A percentile compares a stretch with the other conserved stretches of the same genome.
These are phyloP conservation scores for Corella eumyota DNA, from an alignment of 23 tunicate genomes.

Conservation along the genomic window DNA sequence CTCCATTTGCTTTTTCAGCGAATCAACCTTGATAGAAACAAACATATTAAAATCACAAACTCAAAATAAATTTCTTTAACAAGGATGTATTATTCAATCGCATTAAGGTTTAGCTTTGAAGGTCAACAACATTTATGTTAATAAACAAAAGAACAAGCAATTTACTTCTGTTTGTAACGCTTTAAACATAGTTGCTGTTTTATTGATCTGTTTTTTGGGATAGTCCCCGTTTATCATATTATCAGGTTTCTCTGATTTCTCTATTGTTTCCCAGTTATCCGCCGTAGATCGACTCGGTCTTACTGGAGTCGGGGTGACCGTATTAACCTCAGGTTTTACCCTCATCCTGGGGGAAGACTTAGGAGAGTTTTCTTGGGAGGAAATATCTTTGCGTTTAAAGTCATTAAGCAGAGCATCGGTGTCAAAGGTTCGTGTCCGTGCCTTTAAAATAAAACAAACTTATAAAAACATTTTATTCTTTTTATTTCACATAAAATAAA, in stretches of 20 bases:
- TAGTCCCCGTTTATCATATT: conserved; percentile 11
- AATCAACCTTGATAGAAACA: conserved; percentile 40
- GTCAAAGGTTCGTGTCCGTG: conserved; percentile 30
- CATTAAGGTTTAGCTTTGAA: too few species aligned
- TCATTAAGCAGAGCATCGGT: conserved; percentile 22
- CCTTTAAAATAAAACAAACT: conserved; percentile 2
- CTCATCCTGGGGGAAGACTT: too few species aligned
- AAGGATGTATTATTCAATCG: too few species aligned
- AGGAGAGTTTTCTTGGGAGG: neutral
- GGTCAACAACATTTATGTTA: too few species aligned
- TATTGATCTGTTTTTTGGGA: conserved; percentile 13
- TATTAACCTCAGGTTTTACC: too few species aligned
- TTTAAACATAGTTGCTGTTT: conserved; percentile 55
- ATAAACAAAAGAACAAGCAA: too few species aligned
- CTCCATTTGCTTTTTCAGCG: conserved; percentile 58
- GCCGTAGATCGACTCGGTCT: conserved; percentile 5
- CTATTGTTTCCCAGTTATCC: conserved; percentile 39
- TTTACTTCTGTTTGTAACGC: conserved; percentile 60
- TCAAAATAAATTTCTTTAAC: too few species aligned
- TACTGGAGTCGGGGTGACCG: too few species aligned
- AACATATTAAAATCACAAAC: neutral
- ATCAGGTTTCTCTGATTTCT: conserved; percentile 23
- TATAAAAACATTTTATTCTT: neutral
- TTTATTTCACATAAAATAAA: too few species aligned
- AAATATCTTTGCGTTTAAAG: conserved; percentile 2